phyloP scores from a whole-genome alignment of 2,113 vertebrate genomes.

The Tretioscincus oriximinensis region DNA sequence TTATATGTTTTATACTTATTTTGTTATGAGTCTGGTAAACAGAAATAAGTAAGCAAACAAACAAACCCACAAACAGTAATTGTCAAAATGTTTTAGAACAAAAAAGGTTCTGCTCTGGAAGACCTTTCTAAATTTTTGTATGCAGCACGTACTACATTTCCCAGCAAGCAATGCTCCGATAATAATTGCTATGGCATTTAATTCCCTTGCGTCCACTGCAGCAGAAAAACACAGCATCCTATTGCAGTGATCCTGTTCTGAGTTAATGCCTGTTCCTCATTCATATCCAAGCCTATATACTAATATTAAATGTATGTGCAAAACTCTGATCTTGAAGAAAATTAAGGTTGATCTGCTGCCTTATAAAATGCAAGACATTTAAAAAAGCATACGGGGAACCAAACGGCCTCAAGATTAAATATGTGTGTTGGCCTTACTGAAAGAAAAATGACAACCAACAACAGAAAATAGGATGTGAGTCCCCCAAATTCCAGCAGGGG shows the following conservation, averaged over 20 bases:
- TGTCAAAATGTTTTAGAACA: neutral
- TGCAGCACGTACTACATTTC: neutral
- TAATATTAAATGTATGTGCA: neutral
- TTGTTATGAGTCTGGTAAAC: too few relatives aligned
- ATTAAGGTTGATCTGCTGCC: neutral
- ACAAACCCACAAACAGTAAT: neutral
- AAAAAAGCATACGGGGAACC: neutral
- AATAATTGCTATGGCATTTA: neutral
- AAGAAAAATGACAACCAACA: neutral
- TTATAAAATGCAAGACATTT: neutral
- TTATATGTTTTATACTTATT: too few relatives aligned
- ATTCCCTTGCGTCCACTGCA: too few relatives aligned
- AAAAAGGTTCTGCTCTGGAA: neutral
- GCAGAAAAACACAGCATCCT: neutral
- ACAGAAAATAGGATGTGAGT: neutral
- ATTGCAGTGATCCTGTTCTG: neutral
- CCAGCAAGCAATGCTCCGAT: neutral
- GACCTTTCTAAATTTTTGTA: neutral
- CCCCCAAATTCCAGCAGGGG: slow-evolving; percentile 59
- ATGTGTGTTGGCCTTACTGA: neutral
- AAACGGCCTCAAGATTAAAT: too few relatives aligned
- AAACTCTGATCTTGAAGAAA: neutral
- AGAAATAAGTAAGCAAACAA: too few relatives aligned
- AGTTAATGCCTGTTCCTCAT: neutral
- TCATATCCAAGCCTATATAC: neutral